Evolutionary conservation across 2,888 invertebrate species (phyloP), one percentile per base, ranked within the genome.

Genomic region (Allacma fusca): DNA sequence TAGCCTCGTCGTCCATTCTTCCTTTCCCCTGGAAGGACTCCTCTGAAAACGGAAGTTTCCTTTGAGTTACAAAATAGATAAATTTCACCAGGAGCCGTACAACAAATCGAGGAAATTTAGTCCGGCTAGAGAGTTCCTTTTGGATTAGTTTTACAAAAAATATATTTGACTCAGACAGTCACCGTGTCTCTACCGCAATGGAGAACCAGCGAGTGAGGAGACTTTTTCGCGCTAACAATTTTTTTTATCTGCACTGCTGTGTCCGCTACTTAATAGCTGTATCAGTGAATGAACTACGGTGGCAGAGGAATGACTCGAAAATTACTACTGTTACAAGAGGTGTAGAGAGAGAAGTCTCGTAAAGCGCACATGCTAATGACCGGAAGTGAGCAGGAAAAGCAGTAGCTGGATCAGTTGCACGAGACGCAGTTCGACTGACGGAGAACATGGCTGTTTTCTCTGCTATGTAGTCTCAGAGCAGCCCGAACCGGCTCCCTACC

Each of bases 401-500:
- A 26, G 28, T 29, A 29, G 65, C 65, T 28, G 29, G 65, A 26
- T 28, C 23, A 65, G 65, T 19, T 65, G 13, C 65, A 65, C 28
- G 29, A 65, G 28, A 65, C 50, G 50, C 50, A 50, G 9, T 50
- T 16, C 50, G 65, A 65, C 65, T 65, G 65, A 65, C n/a, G 65
- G 28, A 16, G n/a, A 65, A 65, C 13, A 65, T 65, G 26, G 26
- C 26, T 65, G 13, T 65, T 65, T 5, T 26, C 29, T 26, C 12
- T 24, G 19, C n/a, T 65, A 28, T 65, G 24, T 65, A n/a, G n/a
- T 7, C 5, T n/a, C 28, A n/a, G n/a, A 9, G 13, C 21, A 64
- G 23, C n/a, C 21, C 13, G 23, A 59, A 7, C 64, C 21, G 21
- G 26, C 26, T 26, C 65, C 13, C 65, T n/a, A 12, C n/a, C 28